Percentiles rank a stretch among this genome's conserved stretches.
These are phyloP conservation scores for Gnathonemus longibarbis DNA, from an alignment of 2,113 vertebrate species.

Conservation along the genomic window DNA sequence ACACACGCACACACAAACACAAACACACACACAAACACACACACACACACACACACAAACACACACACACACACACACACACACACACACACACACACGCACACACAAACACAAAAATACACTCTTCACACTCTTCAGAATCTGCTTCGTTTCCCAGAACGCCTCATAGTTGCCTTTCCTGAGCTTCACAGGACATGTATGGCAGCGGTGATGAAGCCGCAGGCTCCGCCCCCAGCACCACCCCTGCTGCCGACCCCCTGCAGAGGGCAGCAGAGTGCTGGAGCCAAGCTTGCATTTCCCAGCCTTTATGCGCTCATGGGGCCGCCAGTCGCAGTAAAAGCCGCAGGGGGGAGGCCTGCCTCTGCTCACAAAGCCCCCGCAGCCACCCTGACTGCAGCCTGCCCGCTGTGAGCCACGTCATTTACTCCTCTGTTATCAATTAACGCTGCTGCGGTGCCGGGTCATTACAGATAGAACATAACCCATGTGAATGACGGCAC, in stretches of 20 bases:
- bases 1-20: not conserved
- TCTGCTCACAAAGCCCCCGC: not conserved
- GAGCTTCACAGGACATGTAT: not conserved
- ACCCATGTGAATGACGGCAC: not conserved
- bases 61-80: no score
- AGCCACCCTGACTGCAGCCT: not conserved
- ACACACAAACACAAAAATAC: no score
- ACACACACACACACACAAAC: no score
- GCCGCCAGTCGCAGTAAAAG: not conserved
- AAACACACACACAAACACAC: not conserved
- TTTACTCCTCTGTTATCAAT: not conserved
- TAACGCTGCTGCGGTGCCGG: not conserved
- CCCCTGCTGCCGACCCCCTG: not conserved
- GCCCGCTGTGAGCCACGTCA: not conserved
- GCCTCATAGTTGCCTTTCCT: not conserved
- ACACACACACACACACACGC: no score
- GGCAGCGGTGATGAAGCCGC: not conserved
- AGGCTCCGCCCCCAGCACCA: not conserved
- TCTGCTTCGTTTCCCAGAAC: not conserved
- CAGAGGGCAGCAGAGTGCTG: not conserved
- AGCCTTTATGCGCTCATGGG: not conserved
- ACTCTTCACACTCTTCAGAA: not conserved
- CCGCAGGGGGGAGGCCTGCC: not conserved
- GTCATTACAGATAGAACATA: not conserved
- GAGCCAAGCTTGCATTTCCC: not conserved